phyloP scores from a whole-genome alignment of 2,797 vertebrate species.

The Champsocephalus gunnari region DNA sequence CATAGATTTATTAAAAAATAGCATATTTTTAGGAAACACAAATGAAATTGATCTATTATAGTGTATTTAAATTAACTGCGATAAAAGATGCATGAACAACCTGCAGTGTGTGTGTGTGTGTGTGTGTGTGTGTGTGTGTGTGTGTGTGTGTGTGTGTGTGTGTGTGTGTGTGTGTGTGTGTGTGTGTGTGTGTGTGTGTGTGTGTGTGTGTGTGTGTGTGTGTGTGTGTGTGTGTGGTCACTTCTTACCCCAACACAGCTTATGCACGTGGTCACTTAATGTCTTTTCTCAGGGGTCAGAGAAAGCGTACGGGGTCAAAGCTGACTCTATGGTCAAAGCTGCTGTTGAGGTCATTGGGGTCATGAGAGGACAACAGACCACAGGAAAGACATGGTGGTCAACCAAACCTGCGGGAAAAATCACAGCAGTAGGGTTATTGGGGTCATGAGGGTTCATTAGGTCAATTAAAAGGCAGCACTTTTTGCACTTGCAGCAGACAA shows the following conservation, averaged over 20 bases:
- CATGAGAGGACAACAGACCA: conserved; percentile 49
- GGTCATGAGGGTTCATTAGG: conserved; percentile 25
- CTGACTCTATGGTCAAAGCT: conserved; percentile 60
- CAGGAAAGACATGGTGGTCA: conserved; percentile 54
- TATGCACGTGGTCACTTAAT: conserved; percentile 58
- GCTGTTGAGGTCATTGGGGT: conserved; percentile 70
- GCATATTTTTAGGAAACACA: not conserved
- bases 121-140: not conserved
- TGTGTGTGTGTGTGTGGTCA: not conserved
- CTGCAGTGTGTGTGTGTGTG: not conserved
- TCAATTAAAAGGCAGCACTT: not conserved
- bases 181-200: not conserved
- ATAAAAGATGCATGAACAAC: not conserved
- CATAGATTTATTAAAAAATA: not conserved
- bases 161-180: not conserved
- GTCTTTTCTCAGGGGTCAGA: conserved; percentile 58
- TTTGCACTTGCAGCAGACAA: not conserved
- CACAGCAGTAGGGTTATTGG: conserved; percentile 22
- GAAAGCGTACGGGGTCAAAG: conserved; percentile 62
- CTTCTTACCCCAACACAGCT: conserved; percentile 76
- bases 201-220: not conserved
- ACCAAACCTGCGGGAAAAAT: conserved; percentile 57
- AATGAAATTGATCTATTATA: not conserved
- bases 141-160: not conserved
- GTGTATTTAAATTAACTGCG: not conserved